Evolutionary conservation across 92 coral and sea anemone genomes (phyloP).

Genomic region (Pocillopora grandis): DNA sequence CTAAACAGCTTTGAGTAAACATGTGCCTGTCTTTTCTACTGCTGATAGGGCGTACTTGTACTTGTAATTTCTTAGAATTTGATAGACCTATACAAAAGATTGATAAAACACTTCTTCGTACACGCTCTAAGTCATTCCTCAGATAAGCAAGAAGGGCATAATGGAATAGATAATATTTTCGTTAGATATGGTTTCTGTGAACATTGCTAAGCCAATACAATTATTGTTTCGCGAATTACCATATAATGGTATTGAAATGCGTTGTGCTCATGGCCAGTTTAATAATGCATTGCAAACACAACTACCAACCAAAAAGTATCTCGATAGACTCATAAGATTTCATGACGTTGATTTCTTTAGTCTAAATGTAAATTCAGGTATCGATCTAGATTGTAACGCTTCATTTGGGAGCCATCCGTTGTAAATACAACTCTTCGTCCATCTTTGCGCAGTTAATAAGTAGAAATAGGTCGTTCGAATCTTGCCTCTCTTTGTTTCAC

Average conservation of each 20-base stretch:
- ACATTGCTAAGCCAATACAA: neutral
- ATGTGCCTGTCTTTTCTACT: no score
- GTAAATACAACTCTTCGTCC: constrained; percentile 25
- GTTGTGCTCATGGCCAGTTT: constrained; percentile 20
- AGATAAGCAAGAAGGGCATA: no score
- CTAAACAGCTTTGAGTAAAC: no score
- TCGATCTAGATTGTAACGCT: neutral
- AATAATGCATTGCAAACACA: constrained; percentile 13
- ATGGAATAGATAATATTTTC: no score
- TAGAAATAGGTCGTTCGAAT: no score
- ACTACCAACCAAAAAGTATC: constrained; percentile 17
- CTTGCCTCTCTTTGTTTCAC: constrained; percentile 17
- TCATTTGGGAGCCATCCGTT: neutral
- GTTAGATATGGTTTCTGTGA: no score
- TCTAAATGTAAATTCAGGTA: neutral
- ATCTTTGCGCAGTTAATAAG: constrained; percentile 7
- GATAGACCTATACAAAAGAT: no score
- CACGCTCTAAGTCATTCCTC: no score
- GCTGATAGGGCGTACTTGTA: no score
- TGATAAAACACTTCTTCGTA: no score
- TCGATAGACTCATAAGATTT: constrained; percentile 13
- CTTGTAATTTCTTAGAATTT: no score
- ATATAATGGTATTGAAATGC: neutral
- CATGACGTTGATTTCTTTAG: constrained; percentile 17
- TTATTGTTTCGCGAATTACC: constrained; percentile 19